phyloP scores from a whole-genome alignment of 2,888 invertebrate species.

The Drosophila tanythrix region DNA sequence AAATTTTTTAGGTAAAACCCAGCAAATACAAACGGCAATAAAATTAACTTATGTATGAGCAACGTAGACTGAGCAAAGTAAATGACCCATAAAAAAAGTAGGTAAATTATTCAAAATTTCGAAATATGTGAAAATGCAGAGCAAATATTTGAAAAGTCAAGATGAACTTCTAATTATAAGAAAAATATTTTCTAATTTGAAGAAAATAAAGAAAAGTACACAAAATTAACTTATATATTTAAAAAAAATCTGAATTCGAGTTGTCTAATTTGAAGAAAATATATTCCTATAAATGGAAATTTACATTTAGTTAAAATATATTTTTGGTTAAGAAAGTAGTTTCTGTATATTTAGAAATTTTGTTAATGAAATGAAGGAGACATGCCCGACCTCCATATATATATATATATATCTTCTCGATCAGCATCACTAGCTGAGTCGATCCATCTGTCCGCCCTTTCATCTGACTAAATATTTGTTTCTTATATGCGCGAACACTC shows the following conservation, averaged over 20 bases:
- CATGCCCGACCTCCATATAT: neutral
- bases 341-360: neutral
- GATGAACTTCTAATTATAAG: neutral
- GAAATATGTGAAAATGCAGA: neutral
- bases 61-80: neutral
- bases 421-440: neutral
- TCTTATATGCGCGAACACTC: neutral
- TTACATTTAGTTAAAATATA: neutral
- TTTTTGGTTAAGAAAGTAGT: neutral
- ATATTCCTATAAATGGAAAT: neutral
- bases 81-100: neutral
- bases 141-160: neutral
- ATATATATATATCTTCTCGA: neutral
- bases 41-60: too few relatives aligned
- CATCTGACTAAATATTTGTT: neutral
- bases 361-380: neutral
- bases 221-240: neutral
- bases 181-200: neutral
- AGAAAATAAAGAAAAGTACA: neutral
- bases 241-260: neutral
- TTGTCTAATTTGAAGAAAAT: neutral
- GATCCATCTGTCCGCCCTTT: neutral
- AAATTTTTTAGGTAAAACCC: slow-evolving; percentile 11
- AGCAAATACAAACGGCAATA: neutral
- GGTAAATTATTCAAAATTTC: neutral